These are phyloP conservation scores for Stenichneumon culpator DNA, from an alignment of 2,888 invertebrate species.

Conservation along the genomic window DNA sequence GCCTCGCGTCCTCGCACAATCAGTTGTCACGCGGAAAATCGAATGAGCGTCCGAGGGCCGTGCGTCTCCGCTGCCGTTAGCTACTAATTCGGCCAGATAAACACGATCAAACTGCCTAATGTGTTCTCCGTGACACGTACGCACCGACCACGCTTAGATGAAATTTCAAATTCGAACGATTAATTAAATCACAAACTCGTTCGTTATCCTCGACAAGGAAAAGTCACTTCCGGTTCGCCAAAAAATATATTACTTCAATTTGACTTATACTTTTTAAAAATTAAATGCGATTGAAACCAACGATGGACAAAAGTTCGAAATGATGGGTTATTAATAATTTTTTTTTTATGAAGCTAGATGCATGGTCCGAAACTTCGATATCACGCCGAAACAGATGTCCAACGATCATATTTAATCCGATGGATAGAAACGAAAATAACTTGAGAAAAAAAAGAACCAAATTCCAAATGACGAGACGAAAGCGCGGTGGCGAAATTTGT, in stretches of 20 bases:
- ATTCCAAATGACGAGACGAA: not conserved
- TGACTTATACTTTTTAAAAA: not conserved
- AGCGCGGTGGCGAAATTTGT: not conserved
- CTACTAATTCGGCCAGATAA: conserved; percentile 38
- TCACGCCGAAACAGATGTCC: not conserved
- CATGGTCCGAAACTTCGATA: not conserved
- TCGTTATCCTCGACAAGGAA: not conserved
- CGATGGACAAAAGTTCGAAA: not conserved
- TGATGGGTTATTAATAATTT: no score
- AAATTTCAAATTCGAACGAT: not conserved
- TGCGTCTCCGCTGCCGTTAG: conserved; percentile 22
- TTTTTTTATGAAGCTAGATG: not conserved
- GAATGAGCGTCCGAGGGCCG: conserved; percentile 50
- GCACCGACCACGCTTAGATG: not conserved
- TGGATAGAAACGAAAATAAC: not conserved
- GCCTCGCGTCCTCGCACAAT: conserved; percentile 52
- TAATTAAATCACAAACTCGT: not conserved
- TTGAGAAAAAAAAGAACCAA: not conserved
- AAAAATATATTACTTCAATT: not conserved
- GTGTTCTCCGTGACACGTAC: conserved; percentile 7
- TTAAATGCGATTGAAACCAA: not conserved
- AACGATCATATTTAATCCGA: not conserved
- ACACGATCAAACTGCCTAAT: conserved; percentile 38
- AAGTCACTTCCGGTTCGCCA: not conserved
- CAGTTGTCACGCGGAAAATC: conserved; percentile 59